Evolutionary conservation across 2,113 vertebrate species (phyloP), one percentile per base, ranked within the genome.

Genomic region (Regulus satrapa): DNA sequence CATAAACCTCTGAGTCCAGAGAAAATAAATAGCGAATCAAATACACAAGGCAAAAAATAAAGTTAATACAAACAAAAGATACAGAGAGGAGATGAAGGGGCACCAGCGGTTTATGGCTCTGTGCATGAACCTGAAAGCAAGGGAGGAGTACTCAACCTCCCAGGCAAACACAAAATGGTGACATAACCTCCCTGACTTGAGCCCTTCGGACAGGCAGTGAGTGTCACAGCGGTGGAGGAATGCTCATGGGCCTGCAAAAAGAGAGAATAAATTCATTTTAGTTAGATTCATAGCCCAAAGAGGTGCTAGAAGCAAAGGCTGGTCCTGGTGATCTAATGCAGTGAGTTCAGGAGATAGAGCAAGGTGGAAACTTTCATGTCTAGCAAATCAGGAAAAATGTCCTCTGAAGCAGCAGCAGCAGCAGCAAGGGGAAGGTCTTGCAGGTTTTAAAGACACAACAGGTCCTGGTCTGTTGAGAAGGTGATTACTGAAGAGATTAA

Each of bases 321-420:
- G 18, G 12, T 20, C 1, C 2, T 18, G 23, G 38, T 38, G n/a
- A 61, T 18, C 55, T 58, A 13, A 77, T 63, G 62, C 0, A 1
- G 48, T 16, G 46, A 71, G 71, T 46, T 77, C 12, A 12, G 26
- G 29, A 61, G 55, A 71, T 38, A 41, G 4, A 28, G 75, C 18
- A n/a, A 11, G 8, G 34, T 36, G 51, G 49, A 48, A 92, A 56
- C 41, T 16, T 16, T 8, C 26, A 5, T 1, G 5, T 26, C 41
- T 46, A 87, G 69, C 3, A 8, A 38, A 78, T 6, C 0, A 1
- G 14, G 18, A 54, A 43, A 34, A n/a, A 32, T 8, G 8, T 11
- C 13, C 19, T 34, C 8, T 32, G 51, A 67, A 74, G 41, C 25
- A 28, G 40, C 31, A 49, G 58, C 28, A 40, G 56, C 40, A 51